Evolutionary conservation across 2,888 invertebrate species (phyloP), one percentile per base, ranked within the genome.

Genomic region (Lampropteryx suffumata): DNA sequence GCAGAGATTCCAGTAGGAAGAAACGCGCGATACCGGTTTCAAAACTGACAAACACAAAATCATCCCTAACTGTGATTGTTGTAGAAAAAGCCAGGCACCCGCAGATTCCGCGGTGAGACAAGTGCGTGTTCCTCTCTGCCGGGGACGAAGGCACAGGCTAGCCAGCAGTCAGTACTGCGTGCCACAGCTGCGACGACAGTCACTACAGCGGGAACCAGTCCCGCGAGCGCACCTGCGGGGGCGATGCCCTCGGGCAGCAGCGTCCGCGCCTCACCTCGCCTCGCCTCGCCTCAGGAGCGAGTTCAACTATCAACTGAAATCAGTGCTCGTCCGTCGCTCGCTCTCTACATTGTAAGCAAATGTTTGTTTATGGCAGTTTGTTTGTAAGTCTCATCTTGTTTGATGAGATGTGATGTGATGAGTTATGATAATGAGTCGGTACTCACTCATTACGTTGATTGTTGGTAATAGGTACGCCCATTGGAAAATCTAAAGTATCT

Each of bases 171-270:
- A 43, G 9, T 43, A 43, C 0, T 10, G 17, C 32, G 7, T 7
- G 14, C 17, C 44, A 29, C 28, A 35, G 35, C 8, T 28, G 8
- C 1, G 1, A 14, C 27, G 17, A 9, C 27, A 43, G 43, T 42
- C 10, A 26, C 32, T 32, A 14, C n/a, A 7, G 10, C 44, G 34
- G 42, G 44, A 42, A 48, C 55, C 50, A 21, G 51, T 51, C 47
- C 28, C 24, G 13, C 9, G 14, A 17, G 21, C n/a, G 45, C 55
- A 42, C 48, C 50, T 42, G 55, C 50, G 44, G 30, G 47, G 44
- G 27, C 55, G 51, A 49, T 37, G 49, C 48, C 53, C 49, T 21
- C 44, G 27, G 14, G 17, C 17, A n/a, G 14, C 27, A 11, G 13
- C 17, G 14, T 26, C 40, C 3, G 17, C 3, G 4, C 3, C 17